Base-by-base conservation (phyloP, 2,888 invertebrate genomes). In the Oscheius sp. region DNA sequence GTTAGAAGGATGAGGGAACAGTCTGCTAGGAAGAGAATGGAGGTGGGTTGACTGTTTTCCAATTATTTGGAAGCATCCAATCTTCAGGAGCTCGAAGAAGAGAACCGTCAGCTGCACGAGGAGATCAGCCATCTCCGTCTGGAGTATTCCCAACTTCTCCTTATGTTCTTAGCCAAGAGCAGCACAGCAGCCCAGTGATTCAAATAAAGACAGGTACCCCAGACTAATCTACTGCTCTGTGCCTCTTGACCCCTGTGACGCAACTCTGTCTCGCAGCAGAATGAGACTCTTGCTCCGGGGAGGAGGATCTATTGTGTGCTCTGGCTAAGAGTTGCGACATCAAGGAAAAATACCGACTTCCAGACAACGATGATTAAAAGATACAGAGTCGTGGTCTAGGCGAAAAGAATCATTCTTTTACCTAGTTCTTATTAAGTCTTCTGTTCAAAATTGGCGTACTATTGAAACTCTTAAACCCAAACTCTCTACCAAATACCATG, bases 51-150 rank as follows among this genome's bases (percentile, higher is more conserved):
- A 50, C 47, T 29, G 4, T 58, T 32, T 58, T 32, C 58, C 4
- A 37, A 42, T 63, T 48, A 1, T 62, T 62, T 21, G 21, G 21
- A 21, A 21, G 0, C 53, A 53, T 53, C n/a, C 3, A 53, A 32
- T 42, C 57, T 70, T 3, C 47, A 73, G 73, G 73, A 63, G 37
- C 58, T 73, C 1, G 65, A 73, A 50, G 65, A 73, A 42, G 73
- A 73, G 48, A 73, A 73, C 42, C 55, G 48, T 0, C 65, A 47
- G 9, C 65, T 73, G 13, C 53, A 65, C 21, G 59, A 65, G 5
- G 63, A 73, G 32, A 29, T 73, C n/a, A 65, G 65, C 13, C 5
- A 65, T 1, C 21, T 73, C 2, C 35, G 58, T 13, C 10, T 73
- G 47, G 73, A 73, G 35, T 73, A 73, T 11, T 48, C 47, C 37